A percentile compares a stretch with the other conserved stretches of the same genome.
phyloP scores from a whole-genome alignment of 2,888 invertebrate species.

The Monoplex corrugatus region DNA sequence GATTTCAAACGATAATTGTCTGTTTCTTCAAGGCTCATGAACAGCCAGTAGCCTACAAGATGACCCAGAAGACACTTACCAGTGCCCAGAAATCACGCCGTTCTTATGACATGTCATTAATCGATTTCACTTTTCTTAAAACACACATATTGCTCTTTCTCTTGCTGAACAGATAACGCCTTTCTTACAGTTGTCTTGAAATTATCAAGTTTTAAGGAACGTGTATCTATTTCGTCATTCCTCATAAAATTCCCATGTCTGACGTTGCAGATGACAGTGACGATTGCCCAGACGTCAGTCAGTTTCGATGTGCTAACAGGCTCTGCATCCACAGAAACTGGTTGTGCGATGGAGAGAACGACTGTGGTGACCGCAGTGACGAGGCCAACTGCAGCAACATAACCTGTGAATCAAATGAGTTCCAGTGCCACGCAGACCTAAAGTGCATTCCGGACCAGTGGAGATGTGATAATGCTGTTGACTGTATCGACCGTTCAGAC shows the following conservation, averaged over 20 bases:
- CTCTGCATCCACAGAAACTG: constrained; percentile 26
- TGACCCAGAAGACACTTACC: no score
- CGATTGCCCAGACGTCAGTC: constrained; percentile 57
- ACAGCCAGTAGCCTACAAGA: no score
- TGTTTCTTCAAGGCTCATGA: no score
- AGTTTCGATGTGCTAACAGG: not conserved
- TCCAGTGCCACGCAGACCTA: constrained; percentile 27
- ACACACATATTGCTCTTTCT: no score
- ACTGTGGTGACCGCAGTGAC: constrained; percentile 68
- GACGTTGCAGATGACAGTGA: constrained; percentile 47
- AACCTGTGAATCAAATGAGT: not conserved
- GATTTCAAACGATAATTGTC: no score
- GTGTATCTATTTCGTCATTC: no score
- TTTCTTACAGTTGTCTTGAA: no score
- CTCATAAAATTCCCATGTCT: constrained; percentile 27
- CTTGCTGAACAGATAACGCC: no score
- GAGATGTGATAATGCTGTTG: constrained; percentile 57
- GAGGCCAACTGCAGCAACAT: constrained; percentile 53
- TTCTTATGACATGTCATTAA: no score
- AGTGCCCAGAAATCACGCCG: no score
- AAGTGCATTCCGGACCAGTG: constrained; percentile 67
- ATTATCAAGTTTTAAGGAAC: no score
- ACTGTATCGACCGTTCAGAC: constrained; percentile 58
- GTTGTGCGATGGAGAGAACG: constrained; percentile 86
- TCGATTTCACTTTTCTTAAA: no score